Conservation (phyloP, 2,888 invertebrate genomes). For the Erebia ligea region DNA sequence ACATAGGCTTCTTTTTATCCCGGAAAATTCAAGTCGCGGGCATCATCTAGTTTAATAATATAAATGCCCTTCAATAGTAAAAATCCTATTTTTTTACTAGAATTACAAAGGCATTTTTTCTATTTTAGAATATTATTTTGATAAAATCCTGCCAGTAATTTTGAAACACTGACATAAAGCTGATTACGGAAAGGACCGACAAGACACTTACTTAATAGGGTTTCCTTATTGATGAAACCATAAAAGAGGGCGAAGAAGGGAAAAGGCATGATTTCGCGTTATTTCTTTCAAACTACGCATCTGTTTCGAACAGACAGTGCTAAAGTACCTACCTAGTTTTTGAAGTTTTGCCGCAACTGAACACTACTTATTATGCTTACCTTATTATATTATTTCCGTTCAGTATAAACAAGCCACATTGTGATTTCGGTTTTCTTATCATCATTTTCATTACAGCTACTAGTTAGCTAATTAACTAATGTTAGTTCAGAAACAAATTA, state of each 20-base stretch:
- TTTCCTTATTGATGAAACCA: slow-evolving; percentile 37
- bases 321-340: slow-evolving; percentile 1
- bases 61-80: too few relatives aligned
- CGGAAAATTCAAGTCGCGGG: too few relatives aligned
- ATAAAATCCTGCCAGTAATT: slow-evolving; percentile 12
- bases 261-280: slow-evolving; percentile 36
- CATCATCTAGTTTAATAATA: too few relatives aligned
- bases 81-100: background rate
- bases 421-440: background rate
- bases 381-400: background rate
- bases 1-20: too few relatives aligned
- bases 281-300: slow-evolving; percentile 33
- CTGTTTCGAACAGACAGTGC: slow-evolving; percentile 6
- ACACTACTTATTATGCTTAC: background rate
- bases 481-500: background rate
- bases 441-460: too few relatives aligned
- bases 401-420: background rate
- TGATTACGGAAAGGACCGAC: slow-evolving; percentile 30
- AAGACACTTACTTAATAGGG: slow-evolving; percentile 36
- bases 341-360: background rate
- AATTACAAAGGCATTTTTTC: background rate
- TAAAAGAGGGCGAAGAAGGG: slow-evolving; percentile 31
- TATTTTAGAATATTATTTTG: slow-evolving; percentile 5
- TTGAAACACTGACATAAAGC: slow-evolving; percentile 36
- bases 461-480: too few relatives aligned